Evolutionary conservation across 2,113 vertebrate species (phyloP).

Genomic region (Dipodomys ordii): DNA sequence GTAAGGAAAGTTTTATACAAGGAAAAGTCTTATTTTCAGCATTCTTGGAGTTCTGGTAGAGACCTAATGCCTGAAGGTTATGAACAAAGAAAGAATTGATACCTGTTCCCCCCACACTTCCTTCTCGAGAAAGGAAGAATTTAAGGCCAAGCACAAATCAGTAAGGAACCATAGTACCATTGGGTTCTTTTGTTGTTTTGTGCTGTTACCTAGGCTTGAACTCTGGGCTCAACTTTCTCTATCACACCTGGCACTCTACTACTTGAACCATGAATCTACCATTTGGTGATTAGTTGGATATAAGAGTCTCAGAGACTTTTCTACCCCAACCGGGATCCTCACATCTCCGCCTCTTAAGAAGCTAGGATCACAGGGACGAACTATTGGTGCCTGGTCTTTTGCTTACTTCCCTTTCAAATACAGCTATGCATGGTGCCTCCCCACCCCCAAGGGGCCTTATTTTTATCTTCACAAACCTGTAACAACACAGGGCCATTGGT

Average conservation of each 20-base stretch:
- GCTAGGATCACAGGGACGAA: too few relatives aligned
- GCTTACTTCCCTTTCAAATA: neutral
- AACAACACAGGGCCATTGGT: neutral
- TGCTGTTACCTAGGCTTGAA: too few relatives aligned
- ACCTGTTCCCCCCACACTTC: neutral
- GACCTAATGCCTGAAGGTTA: neutral
- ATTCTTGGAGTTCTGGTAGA: neutral
- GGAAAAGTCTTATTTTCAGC: neutral
- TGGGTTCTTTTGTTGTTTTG: too few relatives aligned
- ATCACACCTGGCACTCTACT: too few relatives aligned
- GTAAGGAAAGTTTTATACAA: neutral
- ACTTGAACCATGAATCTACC: too few relatives aligned
- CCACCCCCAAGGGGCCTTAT: neutral
- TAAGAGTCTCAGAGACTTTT: too few relatives aligned
- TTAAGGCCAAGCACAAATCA: neutral
- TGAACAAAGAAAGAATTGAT: neutral
- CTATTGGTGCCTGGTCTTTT: neutral
- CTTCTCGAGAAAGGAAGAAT: neutral
- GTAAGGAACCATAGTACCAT: too few relatives aligned
- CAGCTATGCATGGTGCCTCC: neutral
- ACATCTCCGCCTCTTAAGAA: too few relatives aligned
- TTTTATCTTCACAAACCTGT: constrained; percentile 10
- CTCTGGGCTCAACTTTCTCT: too few relatives aligned
- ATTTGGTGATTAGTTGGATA: too few relatives aligned
- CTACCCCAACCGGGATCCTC: too few relatives aligned